Base-by-base conservation (phyloP, 2,888 invertebrate genomes). In the Schizaphis graminum region DNA sequence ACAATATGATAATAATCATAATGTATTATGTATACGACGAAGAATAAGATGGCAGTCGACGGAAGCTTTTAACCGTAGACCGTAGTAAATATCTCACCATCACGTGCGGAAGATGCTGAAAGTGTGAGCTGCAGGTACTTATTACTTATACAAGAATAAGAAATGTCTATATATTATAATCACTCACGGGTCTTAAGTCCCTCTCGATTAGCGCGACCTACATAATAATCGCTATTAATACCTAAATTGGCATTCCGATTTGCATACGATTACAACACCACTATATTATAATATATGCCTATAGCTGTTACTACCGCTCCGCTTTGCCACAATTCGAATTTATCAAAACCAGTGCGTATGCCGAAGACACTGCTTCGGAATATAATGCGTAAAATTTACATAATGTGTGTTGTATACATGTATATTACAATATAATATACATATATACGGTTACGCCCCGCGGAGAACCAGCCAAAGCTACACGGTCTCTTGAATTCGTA, bases 351-450 rank as follows among this genome's bases (percentile, higher is more conserved):
- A 53, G 91, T 84, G 91, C 57, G 47, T 85, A 47, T 28, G 86
- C 26, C 44, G 28, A 28, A 26, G 57, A 44, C 57, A 44, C 28
- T 16, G 49, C 86, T 61, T 91, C 44, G 93, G 35, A 89, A 84
- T 93, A 89, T 90, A 89, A 93, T 67, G 93, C 44, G 77, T 93
- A 49, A 77, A 77, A 93, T 93, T 93, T 93, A 93, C 89, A 93
- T 93, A 89, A 89, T 89, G 89, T 53, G 91, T 93, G 61, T 92
- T 86, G 86, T 91, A 28, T 41, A 26, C 41, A 56, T 88, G 35
- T 88, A 86, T 86, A 86, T 47, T 86, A 86, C 47, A 86, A 86
- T 86, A 86, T 26, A 86, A 13, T 86, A 53, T 44, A 53, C 10
- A 16, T 53, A 53, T 93, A 77, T 84, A 93, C 88, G 89, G 89